Evolutionary conservation across 2,113 vertebrate species (phyloP), one percentile per base, ranked within the genome.

Genomic region (Columbina picui): DNA sequence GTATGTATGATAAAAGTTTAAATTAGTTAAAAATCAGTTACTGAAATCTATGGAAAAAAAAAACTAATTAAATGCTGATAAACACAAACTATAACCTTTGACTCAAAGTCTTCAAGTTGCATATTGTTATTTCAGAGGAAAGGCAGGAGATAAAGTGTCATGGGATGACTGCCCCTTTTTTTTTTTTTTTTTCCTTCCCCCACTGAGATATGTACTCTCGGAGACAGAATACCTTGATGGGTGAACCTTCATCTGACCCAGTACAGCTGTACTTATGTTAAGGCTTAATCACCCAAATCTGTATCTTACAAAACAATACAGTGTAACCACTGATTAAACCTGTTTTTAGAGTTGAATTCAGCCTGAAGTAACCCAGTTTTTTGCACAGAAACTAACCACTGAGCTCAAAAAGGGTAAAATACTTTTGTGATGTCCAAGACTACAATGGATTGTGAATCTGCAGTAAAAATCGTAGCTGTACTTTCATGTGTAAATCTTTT

Each of bases 401-500:
- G 84, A 76, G 82, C 68, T 91, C 70, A 85, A 91, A 91, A 93
- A 71, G 29, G 9, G 16, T 82, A 56, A 82, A 91, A 82, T 30
- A 84, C 43, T 91, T 94, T 73, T 82, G 73, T 88, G 53, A 61
- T 91, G 61, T 87, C 53, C 74, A 60, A 83, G n/a, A 91, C 67
- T 85, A 87, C 85, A 95, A 85, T 69, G 50, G 61, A 68, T 18
- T 90, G 36, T 79, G 87, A 93, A 76, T 85, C 87, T 85, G 57
- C 70, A 76, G 75, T 71, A 83, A 95, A 97, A 95, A 91, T 82
- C 82, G 49, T 16, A 91, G 74, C 61, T 91, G 78, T 89, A 52
- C 82, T 96, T 96, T 94, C 65, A 82, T 90, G 74, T 85, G 43
- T 75, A 85, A 91, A 94, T 84, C 52, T 87, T 96, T 87, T 96